Evolutionary conservation across 2,888 invertebrate species (phyloP), one percentile per base, ranked within the genome.

Genomic region (Mesopsocus fuscifrons): DNA sequence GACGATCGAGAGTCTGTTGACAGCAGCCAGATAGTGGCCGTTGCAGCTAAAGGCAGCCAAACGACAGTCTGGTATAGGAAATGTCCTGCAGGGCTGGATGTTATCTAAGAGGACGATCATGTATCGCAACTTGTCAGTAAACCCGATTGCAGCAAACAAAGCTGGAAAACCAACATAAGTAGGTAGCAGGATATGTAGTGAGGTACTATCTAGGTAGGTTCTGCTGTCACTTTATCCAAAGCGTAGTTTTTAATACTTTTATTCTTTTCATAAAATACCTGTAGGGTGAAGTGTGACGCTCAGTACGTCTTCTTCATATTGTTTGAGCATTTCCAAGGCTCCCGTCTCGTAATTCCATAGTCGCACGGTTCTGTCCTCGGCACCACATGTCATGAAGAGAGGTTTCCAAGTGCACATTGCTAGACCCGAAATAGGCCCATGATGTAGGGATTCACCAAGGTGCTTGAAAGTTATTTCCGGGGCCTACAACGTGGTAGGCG

Each of bases 331-430:
- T 53, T 88, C 81, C 41, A 89, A 65, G 38, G 69, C 78, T 56
- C 79, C 77, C 0, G 77, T 79, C 61, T 87, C 80, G 57, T 85
- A 92, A 57, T 94, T 87, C 92, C 94, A 94, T 35, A 94, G 71
- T 42, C 88, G 70, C 41, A 94, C 72, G 30, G 84, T 85, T 50
- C 83, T 74, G 59, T 94, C 94, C 40, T 71, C 64, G 47, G 72
- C 71, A 34, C 82, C 81, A 43, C 62, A 67, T 1, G 92, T 91
- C 63, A 91, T 77, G 47, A 91, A 74, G 44, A 91, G 74, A 0
- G 91, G 82, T 57, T 91, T 91, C 78, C 92, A 84, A 1, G 79
- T 71, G 55, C 92, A 91, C 50, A 84, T 69, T 2, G 87, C 80
- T 26, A 94, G 61, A 3, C 78, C 77, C 33, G 77, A 75, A 34